Conservation (phyloP, 2,797 vertebrate species). For the Artibeus jamaicensis region DNA sequence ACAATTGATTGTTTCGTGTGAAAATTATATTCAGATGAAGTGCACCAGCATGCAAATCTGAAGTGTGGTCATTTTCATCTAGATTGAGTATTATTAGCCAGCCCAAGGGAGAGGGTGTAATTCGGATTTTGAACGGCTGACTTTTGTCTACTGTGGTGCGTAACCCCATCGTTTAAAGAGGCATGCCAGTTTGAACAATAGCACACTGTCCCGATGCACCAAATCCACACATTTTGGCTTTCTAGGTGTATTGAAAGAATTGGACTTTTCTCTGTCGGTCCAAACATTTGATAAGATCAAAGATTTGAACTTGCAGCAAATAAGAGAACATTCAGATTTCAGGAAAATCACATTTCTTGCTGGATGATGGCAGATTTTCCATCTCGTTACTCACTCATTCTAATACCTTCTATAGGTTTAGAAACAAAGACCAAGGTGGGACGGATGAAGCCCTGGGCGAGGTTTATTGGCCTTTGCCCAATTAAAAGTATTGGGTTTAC, state of each 20-base stretch:
- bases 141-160: conserved; percentile 64
- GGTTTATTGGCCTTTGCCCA: conserved; percentile 9
- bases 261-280: background rate
- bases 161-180: conserved; percentile 60
- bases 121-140: conserved; percentile 68
- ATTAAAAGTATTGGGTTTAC: background rate
- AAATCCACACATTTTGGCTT: background rate
- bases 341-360: background rate
- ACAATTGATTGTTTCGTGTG: conserved; percentile 53
- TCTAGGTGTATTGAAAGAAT: background rate
- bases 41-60: conserved; percentile 54
- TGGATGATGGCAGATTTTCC: background rate
- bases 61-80: conserved; percentile 64
- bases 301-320: background rate
- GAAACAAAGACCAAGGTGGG: background rate
- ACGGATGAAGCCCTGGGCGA: background rate
- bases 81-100: conserved; percentile 54
- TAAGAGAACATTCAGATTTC: background rate
- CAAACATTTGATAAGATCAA: conserved; percentile 6
- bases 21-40: conserved; percentile 62
- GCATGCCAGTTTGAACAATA: conserved; percentile 26
- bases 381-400: background rate
- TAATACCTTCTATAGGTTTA: background rate
- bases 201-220: background rate
- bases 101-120: conserved; percentile 57